These are phyloP conservation scores for Ianthella basta DNA, from an alignment of 37 sponge, comb jelly and placozoan species.

Conservation along the genomic window DNA sequence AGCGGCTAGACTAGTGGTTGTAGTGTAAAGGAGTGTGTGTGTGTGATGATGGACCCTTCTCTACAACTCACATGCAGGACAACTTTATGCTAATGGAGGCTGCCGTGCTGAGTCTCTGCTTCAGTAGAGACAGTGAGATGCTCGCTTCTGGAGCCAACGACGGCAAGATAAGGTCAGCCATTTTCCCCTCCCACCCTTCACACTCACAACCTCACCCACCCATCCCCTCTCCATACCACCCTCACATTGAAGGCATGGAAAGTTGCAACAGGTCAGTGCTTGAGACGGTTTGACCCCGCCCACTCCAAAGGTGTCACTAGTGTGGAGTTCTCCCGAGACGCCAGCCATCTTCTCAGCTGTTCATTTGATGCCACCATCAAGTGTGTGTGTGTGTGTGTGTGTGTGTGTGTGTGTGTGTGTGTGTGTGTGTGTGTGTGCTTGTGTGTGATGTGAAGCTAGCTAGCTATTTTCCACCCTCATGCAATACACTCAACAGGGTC, in stretches of 20 bases:
- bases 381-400: conserved; percentile 43
- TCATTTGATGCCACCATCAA: conserved; percentile 85
- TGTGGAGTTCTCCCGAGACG: conserved; percentile 85
- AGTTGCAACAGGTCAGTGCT: conserved; percentile 91
- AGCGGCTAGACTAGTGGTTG: too few species aligned
- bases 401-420: conserved; percentile 1
- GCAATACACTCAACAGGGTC: conserved; percentile 34
- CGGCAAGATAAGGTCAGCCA: conserved; percentile 91
- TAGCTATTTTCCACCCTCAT: not conserved
- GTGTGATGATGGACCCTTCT: not conserved
- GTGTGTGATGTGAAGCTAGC: not conserved
- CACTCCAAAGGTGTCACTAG: conserved; percentile 87
- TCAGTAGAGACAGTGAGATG: conserved; percentile 98
- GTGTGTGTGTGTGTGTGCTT: too few species aligned
- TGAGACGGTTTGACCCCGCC: conserved; percentile 92
- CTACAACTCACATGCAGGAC: conserved; percentile 53
- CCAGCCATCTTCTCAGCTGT: conserved; percentile 86
- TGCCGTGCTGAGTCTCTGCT: conserved; percentile 84
- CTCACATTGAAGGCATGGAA: conserved; percentile 77
- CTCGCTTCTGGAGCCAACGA: conserved; percentile 93
- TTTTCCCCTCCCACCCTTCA: conserved; percentile 25
- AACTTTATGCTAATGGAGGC: conserved; percentile 99
- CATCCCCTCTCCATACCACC: not conserved
- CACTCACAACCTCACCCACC: not conserved
- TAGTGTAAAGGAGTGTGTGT: too few species aligned